Percentiles rank a stretch among this genome's conserved stretches.
Conservation (phyloP, 2,113 vertebrate species). For the Periophthalmodon schlosseri region DNA sequence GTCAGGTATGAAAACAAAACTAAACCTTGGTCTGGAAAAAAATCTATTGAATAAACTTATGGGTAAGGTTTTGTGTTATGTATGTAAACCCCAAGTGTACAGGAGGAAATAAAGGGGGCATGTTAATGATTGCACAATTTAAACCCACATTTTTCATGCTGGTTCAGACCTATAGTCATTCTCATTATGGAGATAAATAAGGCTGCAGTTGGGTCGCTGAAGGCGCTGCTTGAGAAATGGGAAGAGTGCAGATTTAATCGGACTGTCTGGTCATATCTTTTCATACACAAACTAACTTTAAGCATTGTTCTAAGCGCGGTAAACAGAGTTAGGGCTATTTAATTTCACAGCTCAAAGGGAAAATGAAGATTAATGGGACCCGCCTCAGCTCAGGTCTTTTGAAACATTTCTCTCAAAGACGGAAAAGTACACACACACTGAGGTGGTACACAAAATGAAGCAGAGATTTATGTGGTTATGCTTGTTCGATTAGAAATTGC, state of each 20-base stretch:
- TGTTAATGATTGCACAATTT: slow-evolving; percentile 45
- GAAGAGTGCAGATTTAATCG: slow-evolving; percentile 52
- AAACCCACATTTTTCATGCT: slow-evolving; percentile 30
- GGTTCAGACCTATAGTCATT: slow-evolving; percentile 33
- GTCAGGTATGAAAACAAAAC: too few relatives aligned
- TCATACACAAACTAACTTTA: slow-evolving; percentile 34
- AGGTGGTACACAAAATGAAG: slow-evolving; percentile 22
- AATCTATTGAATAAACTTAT: background rate
- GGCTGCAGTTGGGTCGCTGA: slow-evolving; percentile 24
- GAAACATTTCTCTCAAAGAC: slow-evolving; percentile 23
- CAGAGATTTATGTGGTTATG: slow-evolving; percentile 18
- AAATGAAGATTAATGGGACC: slow-evolving; percentile 45
- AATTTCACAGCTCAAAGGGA: slow-evolving; percentile 41
- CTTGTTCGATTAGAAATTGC: slow-evolving; percentile 49
- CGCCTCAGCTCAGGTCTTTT: slow-evolving; percentile 27
- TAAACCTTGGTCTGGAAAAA: too few relatives aligned
- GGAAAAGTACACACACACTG: background rate
- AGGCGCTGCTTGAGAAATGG: slow-evolving; percentile 36
- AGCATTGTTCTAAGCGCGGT: slow-evolving; percentile 43
- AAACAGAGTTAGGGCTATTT: slow-evolving; percentile 54
- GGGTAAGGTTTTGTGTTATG: background rate
- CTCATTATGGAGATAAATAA: slow-evolving; percentile 42
- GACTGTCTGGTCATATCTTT: slow-evolving; percentile 41
- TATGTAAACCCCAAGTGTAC: background rate
- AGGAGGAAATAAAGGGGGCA: background rate